A percentile compares a stretch with the other conserved stretches of the same genome.
These are phyloP conservation scores for Enteromius trimaculatus DNA, from an alignment of 2,797 vertebrate species.

Conservation along the genomic window DNA sequence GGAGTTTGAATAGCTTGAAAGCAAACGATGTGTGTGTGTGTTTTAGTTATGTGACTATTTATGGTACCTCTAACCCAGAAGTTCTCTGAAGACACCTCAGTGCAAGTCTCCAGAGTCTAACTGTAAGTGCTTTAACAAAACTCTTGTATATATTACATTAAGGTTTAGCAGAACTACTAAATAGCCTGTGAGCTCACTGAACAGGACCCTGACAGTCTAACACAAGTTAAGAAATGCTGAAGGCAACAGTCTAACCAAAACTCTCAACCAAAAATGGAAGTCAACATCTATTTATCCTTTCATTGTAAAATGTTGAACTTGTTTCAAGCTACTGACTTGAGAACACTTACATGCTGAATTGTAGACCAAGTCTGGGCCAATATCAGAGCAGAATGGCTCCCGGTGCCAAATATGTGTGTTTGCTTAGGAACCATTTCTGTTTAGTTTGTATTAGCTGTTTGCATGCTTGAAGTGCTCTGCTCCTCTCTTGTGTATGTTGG, in stretches of 20 bases:
- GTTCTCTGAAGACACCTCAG: background rate
- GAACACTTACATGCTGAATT: conserved; percentile 9
- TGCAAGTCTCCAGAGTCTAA: background rate
- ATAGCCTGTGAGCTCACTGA: background rate
- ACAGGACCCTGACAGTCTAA: background rate
- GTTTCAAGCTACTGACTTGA: conserved; percentile 23
- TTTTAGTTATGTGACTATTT: conserved; percentile 7
- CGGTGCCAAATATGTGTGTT: conserved; percentile 28
- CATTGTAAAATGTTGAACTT: conserved; percentile 24
- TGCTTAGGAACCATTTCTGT: conserved; percentile 43
- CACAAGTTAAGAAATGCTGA: background rate
- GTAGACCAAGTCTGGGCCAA: conserved; percentile 12
- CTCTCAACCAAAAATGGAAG: conserved; percentile 38
- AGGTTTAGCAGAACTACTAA: background rate
- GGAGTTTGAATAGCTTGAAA: background rate
- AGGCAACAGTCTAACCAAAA: background rate
- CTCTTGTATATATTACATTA: background rate
- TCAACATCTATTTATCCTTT: conserved; percentile 23
- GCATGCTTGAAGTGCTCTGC: conserved; percentile 37
- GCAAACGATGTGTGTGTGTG: background rate
- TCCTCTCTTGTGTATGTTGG: conserved; percentile 48
- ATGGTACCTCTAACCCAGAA: background rate
- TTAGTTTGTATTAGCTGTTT: conserved; percentile 47
- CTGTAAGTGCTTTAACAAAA: background rate
- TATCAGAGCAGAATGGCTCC: conserved; percentile 1